These are phyloP conservation scores for Rhamnusium bicolor DNA, from an alignment of 2,888 invertebrate genomes.

Conservation along the genomic window DNA sequence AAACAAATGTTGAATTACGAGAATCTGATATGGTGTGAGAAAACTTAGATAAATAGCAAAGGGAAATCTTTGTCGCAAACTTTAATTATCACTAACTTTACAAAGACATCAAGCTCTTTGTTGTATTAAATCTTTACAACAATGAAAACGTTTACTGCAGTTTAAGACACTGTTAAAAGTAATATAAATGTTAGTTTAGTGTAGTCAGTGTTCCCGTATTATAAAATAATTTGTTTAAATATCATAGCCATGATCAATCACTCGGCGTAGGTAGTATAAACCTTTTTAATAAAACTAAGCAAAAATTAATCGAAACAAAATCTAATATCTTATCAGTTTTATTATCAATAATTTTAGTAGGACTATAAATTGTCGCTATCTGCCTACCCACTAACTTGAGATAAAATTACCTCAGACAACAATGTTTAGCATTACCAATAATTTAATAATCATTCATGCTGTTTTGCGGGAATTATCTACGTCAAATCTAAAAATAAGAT, in stretches of 20 bases:
- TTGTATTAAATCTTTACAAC: not conserved
- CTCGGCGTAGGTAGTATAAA: not conserved
- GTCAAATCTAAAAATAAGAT: too few species aligned
- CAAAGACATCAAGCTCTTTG: not conserved
- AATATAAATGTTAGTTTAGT: not conserved
- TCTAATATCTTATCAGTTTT: not conserved
- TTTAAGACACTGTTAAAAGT: not conserved
- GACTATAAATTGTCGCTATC: not conserved
- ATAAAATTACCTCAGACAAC: too few species aligned
- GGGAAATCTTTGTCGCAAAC: not conserved
- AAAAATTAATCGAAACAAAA: not conserved
- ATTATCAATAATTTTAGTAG: too few species aligned
- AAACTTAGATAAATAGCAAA: not conserved
- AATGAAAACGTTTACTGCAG: not conserved
- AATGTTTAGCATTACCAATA: too few species aligned
- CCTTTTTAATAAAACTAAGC: not conserved
- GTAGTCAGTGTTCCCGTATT: not conserved
- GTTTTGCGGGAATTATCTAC: too few species aligned
- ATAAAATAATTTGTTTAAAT: not conserved
- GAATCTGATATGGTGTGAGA: not conserved
- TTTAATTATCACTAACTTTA: not conserved
- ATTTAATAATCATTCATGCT: too few species aligned
- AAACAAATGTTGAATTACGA: not conserved
- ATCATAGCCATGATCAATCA: not conserved
- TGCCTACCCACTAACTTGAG: not conserved